phyloP scores from a whole-genome alignment of 1,140 invertebrate species.

The Charaxes varanes region DNA sequence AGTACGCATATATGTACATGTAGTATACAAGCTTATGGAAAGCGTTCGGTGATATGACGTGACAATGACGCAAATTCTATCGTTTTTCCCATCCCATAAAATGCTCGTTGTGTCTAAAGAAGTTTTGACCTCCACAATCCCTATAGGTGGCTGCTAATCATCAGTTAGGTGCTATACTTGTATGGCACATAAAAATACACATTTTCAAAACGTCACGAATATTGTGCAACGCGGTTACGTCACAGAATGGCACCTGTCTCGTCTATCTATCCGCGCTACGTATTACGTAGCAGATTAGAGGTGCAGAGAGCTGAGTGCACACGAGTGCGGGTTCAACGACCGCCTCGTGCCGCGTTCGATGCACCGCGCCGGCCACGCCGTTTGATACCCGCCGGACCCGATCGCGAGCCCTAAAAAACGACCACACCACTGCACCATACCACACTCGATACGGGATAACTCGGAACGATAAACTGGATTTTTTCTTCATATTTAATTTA shows the following conservation, averaged over 20 bases:
- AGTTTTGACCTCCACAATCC: no score
- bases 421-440: background rate
- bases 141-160: no score
- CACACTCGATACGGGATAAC: conserved; percentile 1
- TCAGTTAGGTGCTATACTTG: no score
- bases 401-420: conserved; percentile 31
- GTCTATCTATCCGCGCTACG: conserved; percentile 12
- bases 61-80: no score
- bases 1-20: no score
- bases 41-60: no score
- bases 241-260: conserved; percentile 17
- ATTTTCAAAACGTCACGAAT: conserved; percentile 1
- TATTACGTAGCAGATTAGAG: conserved; percentile 32
- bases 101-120: no score
- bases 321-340: conserved; percentile 60
- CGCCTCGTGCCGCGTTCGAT: conserved; percentile 68
- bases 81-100: no score
- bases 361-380: conserved; percentile 49
- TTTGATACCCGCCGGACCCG: conserved; percentile 37
- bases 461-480: conserved; percentile 6
- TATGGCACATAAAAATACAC: no score
- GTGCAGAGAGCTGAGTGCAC: conserved; percentile 52
- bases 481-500: conserved; percentile 4
- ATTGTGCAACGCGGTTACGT: conserved; percentile 12
- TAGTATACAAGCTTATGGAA: no score